Conservation (phyloP, 2,113 vertebrate species). For the Puffinus mauretanicus region DNA sequence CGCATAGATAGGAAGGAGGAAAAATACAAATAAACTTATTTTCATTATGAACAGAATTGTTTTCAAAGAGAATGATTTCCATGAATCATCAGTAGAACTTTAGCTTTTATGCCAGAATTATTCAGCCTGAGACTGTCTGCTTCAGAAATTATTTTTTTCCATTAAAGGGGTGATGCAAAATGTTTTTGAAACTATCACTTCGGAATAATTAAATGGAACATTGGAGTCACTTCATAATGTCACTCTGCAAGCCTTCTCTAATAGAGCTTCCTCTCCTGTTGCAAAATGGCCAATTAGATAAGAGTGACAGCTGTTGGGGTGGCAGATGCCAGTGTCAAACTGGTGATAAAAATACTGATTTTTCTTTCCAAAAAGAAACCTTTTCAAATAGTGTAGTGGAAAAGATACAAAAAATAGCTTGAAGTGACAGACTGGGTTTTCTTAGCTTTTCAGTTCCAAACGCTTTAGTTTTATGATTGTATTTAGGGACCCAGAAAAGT, state of each 20-base stretch:
- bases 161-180: background rate
- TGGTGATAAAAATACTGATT: background rate
- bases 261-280: background rate
- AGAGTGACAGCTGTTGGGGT: background rate
- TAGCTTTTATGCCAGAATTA: background rate
- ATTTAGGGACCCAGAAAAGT: background rate
- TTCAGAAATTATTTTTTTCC: background rate
- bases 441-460: background rate
- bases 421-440: background rate
- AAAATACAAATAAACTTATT: background rate
- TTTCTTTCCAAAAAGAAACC: background rate
- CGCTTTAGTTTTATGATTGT: background rate
- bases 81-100: background rate
- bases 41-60: background rate
- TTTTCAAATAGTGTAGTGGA: background rate
- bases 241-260: background rate
- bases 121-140: background rate
- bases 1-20: background rate
- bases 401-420: background rate
- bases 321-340: background rate
- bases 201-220: slow-evolving; percentile 13
- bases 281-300: background rate
- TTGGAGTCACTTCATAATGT: background rate
- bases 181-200: background rate
- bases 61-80: background rate